phyloP scores from a whole-genome alignment of 1,140 invertebrate species.

The Phortica variegata region DNA sequence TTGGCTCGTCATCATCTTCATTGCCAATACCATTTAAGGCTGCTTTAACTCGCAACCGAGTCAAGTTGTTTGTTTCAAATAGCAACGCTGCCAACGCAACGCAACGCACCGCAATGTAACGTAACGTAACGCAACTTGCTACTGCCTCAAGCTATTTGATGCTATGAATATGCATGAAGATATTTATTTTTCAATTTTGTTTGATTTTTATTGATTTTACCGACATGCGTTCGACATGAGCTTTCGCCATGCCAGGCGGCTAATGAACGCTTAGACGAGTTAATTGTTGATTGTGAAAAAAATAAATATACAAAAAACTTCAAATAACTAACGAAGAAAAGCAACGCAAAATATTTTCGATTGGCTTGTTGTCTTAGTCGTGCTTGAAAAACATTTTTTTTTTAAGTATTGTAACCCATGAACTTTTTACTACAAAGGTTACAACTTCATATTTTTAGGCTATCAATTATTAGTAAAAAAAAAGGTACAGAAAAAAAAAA shows the following conservation, averaged over 20 bases:
- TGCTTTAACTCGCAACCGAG: conserved; percentile 7
- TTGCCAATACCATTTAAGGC: conserved; percentile 3
- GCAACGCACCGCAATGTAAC: not conserved
- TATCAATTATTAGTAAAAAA: not conserved
- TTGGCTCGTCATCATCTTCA: conserved; percentile 18
- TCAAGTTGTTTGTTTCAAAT: conserved; percentile 1
- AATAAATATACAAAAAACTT: conserved; percentile 13
- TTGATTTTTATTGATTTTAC: conserved; percentile 30
- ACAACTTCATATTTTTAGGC: conserved; percentile 6
- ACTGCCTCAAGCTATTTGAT: too few species aligned
- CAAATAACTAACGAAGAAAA: not conserved
- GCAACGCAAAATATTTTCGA: too few species aligned
- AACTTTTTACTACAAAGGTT: too few species aligned
- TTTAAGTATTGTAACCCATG: too few species aligned
- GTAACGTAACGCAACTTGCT: too few species aligned
- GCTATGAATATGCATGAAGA: not conserved
- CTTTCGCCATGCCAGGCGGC: conserved; percentile 1
- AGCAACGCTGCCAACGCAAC: not conserved
- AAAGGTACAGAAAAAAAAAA: too few species aligned
- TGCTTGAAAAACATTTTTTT: too few species aligned
- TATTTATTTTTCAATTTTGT: conserved; percentile 1
- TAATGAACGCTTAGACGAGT: conserved; percentile 47
- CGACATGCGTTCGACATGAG: not conserved
- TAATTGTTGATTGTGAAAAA: conserved; percentile 35
- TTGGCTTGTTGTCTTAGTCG: too few species aligned